Evolutionary conservation across 2,113 vertebrate species (phyloP).

Genomic region (Chionomys nivalis): DNA sequence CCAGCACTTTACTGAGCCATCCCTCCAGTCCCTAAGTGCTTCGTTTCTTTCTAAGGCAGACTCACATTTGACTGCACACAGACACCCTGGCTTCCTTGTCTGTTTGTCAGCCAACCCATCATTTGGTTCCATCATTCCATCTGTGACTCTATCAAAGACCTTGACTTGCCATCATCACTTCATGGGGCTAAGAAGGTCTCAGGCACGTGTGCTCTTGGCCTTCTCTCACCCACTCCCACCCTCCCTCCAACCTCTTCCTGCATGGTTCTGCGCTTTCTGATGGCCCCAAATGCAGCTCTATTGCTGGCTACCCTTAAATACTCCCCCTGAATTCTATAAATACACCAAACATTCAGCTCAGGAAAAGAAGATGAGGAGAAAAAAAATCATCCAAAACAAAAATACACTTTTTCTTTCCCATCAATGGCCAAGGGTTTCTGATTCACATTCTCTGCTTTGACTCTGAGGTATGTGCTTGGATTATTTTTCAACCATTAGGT

Average conservation of each 20-base stretch:
- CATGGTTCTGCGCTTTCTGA: constrained; percentile 52
- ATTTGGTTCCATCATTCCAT: neutral
- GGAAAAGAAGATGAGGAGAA: constrained; percentile 18
- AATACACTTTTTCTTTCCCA: constrained; percentile 76
- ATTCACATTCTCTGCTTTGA: constrained; percentile 30
- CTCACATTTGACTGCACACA: neutral
- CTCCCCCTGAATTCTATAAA: constrained; percentile 74
- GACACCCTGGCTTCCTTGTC: neutral
- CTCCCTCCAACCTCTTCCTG: constrained; percentile 44
- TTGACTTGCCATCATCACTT: constrained; percentile 10
- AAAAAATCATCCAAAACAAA: constrained; percentile 82
- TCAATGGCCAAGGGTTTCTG: constrained; percentile 72
- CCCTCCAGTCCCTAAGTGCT: neutral
- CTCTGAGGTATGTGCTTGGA: neutral
- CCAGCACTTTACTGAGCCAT: neutral
- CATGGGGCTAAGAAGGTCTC: constrained; percentile 27
- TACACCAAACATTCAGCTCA: constrained; percentile 77
- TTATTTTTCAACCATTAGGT: constrained; percentile 13
- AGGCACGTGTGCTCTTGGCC: constrained; percentile 19
- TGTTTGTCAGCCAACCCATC: neutral
- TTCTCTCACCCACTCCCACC: constrained; percentile 45
- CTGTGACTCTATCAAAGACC: neutral
- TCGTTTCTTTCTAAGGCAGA: neutral
- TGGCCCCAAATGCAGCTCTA: constrained; percentile 46
- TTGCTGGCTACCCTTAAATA: constrained; percentile 65